Base-by-base conservation (phyloP, 2,113 vertebrate species). In the Zosterops lateralis region DNA sequence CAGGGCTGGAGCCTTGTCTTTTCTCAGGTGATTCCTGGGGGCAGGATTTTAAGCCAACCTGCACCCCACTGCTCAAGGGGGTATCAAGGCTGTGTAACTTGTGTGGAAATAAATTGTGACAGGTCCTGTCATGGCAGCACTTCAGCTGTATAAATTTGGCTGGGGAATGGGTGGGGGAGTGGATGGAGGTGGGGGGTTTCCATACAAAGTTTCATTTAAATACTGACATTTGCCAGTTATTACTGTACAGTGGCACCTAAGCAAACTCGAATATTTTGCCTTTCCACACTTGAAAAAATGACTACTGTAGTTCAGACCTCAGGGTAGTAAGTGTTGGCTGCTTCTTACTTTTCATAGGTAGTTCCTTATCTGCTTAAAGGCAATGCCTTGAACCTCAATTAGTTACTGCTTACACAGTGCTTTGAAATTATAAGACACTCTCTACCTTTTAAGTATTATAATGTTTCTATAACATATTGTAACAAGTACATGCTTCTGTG, bases 41-140 rank as follows among this genome's bases (percentile, higher is more conserved):
- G 7, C 31, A 53, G 28, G 61, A 32, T 70, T 87, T 90, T 68
- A 44, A 82, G 61, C 58, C 53, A 84, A 8, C 40, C 31, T 56
- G 45, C 17, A 38, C 40, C 68, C 51, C 40, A 4, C 29, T 29
- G 65, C 60, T 71, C 76, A 21, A 5, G 14, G 62, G 1, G 1
- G 26, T 22, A 4, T 18, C 0, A 0, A 18, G n/a, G 57, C 80
- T 42, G 60, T 1, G 1, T 28, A 42, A 44, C 22, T 21, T 1
- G 1, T 61, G 44, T 44, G 88, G 42, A 60, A 58, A 74, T 60
- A 47, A 86, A 70, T 8, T 75, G 64, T 64, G 84, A 47, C 31
- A 25, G 42, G 50, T 36, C 48, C 54, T 72, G 58, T 5, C 3
- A 16, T 25, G 71, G 57, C 17, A 61, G 42, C 29, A 9, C 53